Percentiles rank a stretch among this genome's conserved stretches.
Conservation (phyloP, 2,113 vertebrate species). For the Salvelinus fontinalis region DNA sequence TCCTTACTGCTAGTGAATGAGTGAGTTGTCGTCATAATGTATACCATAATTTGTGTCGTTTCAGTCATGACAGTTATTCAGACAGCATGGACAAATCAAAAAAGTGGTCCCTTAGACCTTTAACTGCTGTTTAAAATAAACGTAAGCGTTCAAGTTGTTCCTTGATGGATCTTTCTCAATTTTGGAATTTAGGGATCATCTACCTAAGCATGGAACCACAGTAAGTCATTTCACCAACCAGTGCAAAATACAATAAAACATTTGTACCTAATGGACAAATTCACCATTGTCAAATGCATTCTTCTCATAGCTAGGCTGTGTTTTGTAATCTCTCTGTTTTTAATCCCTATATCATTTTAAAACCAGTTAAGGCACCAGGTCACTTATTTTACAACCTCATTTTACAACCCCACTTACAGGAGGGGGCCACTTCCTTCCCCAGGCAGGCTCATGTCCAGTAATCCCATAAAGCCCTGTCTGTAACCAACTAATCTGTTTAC, state of each 20-base stretch:
- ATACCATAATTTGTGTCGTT: too few relatives aligned
- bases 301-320: neutral
- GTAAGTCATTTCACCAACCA: neutral
- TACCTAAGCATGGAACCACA: too few relatives aligned
- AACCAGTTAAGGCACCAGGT: neutral
- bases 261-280: neutral
- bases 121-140: too few relatives aligned
- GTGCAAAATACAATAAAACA: neutral
- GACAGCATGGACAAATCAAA: too few relatives aligned
- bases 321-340: neutral
- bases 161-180: too few relatives aligned
- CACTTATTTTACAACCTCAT: neutral
- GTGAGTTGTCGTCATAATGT: too few relatives aligned
- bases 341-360: neutral
- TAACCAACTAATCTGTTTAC: neutral
- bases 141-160: too few relatives aligned
- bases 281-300: neutral
- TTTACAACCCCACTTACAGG: neutral
- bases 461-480: neutral
- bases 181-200: too few relatives aligned
- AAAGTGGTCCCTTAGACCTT: too few relatives aligned
- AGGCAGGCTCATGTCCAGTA: conserved; percentile 7
- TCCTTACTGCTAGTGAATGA: too few relatives aligned
- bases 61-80: too few relatives aligned
- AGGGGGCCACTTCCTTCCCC: conserved; percentile 10